A percentile compares a stretch with the other conserved stretches of the same genome.
Conservation (phyloP, 2,797 vertebrate species). For the Poliocrania exsul region DNA sequence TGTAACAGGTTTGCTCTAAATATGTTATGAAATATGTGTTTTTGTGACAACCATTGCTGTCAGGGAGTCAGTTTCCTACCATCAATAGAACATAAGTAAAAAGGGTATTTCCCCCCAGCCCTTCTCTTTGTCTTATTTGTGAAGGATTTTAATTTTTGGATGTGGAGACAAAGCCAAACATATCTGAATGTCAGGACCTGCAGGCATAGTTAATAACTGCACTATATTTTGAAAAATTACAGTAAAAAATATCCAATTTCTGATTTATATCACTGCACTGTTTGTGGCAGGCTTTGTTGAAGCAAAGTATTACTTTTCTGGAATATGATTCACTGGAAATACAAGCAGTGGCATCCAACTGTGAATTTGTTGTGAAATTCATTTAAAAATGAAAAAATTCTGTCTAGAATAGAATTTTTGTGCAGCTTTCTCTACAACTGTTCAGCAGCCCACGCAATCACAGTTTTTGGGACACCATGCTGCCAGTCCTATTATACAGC, state of each 20-base stretch:
- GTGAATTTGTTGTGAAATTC: slow-evolving; percentile 65
- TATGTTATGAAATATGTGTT: neutral
- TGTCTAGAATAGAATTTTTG: slow-evolving; percentile 60
- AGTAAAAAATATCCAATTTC: slow-evolving; percentile 45
- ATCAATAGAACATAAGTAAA: neutral
- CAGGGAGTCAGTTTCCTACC: neutral
- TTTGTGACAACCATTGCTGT: neutral
- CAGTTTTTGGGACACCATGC: slow-evolving; percentile 51
- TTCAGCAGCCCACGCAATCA: slow-evolving; percentile 50
- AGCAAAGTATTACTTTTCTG: slow-evolving; percentile 49
- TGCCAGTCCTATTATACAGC: slow-evolving; percentile 53
- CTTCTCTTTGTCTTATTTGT: neutral
- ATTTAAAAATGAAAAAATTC: slow-evolving; percentile 57
- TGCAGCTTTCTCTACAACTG: slow-evolving; percentile 27
- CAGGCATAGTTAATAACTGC: slow-evolving; percentile 3
- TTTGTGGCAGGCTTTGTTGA: slow-evolving; percentile 40
- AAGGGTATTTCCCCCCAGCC: neutral
- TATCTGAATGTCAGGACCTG: slow-evolving; percentile 28
- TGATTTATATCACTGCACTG: slow-evolving; percentile 50
- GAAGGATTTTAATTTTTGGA: slow-evolving; percentile 1
- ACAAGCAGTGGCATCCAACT: slow-evolving; percentile 47
- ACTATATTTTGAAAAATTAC: slow-evolving; percentile 24
- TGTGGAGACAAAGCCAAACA: slow-evolving; percentile 10
- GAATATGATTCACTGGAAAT: slow-evolving; percentile 52
- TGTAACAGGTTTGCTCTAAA: neutral